Conservation (phyloP, 2,888 invertebrate genomes). For the Amiota communis region DNA sequence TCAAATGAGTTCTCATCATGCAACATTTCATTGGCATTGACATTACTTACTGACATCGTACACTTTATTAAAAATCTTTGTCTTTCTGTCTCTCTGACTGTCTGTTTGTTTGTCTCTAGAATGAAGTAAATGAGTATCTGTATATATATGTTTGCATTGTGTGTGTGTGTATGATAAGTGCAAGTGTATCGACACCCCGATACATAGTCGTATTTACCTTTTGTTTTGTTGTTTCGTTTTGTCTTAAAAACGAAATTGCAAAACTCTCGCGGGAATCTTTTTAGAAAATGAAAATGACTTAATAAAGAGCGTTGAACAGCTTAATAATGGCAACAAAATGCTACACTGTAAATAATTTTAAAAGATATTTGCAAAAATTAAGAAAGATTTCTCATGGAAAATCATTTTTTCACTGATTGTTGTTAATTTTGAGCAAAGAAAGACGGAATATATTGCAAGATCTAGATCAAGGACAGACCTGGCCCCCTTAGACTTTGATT, state of each 20-base stretch:
- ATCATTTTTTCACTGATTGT: too few relatives aligned
- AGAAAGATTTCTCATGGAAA: too few relatives aligned
- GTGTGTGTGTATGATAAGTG: conserved; percentile 9
- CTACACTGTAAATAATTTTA: conserved; percentile 13
- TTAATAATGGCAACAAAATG: conserved; percentile 13
- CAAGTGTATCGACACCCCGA: background rate
- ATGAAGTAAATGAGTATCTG: too few relatives aligned
- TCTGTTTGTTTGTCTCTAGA: background rate
- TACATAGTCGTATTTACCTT: too few relatives aligned
- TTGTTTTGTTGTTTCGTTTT: background rate
- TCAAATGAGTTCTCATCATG: conserved; percentile 52
- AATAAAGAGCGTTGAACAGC: conserved; percentile 11
- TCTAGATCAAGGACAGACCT: too few relatives aligned
- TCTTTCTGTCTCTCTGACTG: background rate
- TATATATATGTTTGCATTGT: background rate
- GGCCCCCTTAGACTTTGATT: too few relatives aligned
- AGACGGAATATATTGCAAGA: too few relatives aligned
- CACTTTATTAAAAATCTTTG: conserved; percentile 42
- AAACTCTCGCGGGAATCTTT: conserved; percentile 24
- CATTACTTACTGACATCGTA: conserved; percentile 34
- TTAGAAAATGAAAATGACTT: conserved; percentile 22
- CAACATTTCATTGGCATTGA: conserved; percentile 51
- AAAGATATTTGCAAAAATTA: background rate
- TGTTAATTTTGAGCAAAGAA: too few relatives aligned
- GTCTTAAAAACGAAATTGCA: conserved; percentile 20